Conservation (phyloP, 2,113 vertebrate species). For the Tichodroma muraria region DNA sequence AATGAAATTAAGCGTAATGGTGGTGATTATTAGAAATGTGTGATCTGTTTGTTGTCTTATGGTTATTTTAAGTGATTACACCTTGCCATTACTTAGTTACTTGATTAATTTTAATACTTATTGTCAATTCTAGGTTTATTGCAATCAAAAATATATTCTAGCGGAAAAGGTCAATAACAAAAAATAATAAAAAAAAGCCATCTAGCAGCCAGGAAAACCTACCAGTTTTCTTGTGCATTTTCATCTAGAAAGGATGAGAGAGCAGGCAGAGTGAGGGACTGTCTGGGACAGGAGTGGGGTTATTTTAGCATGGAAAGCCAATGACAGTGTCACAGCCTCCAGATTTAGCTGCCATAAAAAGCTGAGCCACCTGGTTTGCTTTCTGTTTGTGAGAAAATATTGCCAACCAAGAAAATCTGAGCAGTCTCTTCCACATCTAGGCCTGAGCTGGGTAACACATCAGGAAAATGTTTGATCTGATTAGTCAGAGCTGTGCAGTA, state of each 20-base stretch:
- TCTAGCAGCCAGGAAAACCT: background rate
- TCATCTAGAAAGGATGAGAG: background rate
- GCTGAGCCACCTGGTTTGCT: background rate
- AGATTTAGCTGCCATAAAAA: background rate
- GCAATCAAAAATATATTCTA: background rate
- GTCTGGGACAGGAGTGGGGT: background rate
- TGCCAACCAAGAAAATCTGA: background rate
- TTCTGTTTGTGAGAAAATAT: background rate
- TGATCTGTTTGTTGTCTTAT: background rate
- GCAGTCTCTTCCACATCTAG: background rate
- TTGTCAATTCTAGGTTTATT: background rate
- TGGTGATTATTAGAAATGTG: background rate
- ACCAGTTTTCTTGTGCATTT: background rate
- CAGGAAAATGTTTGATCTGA: fast-evolving
- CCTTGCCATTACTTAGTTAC: background rate
- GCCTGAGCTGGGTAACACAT: background rate
- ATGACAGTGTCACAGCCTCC: background rate
- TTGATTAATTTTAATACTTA: background rate
- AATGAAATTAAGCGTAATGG: background rate
- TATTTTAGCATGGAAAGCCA: background rate
- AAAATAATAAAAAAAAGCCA: background rate
- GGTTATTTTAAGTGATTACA: background rate
- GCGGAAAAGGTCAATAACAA: background rate
- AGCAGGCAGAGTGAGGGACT: background rate
- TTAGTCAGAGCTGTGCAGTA: background rate